phyloP scores from a whole-genome alignment of 1,140 invertebrate species.

The Andricus grossulariae region DNA sequence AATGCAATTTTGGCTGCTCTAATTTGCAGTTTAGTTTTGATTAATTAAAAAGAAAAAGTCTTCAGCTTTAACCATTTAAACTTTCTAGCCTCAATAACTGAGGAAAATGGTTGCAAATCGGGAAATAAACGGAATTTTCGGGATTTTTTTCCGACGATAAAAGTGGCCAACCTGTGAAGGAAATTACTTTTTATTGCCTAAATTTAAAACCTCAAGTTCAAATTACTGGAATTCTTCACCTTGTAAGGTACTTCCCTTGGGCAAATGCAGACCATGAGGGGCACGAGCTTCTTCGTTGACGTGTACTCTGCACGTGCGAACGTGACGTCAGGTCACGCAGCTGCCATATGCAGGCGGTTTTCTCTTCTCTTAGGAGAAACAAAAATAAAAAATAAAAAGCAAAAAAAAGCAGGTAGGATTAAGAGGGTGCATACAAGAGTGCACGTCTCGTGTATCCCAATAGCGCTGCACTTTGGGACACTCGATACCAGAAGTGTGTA shows the following conservation, averaged over 20 bases:
- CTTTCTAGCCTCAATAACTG: no score
- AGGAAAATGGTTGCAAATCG: no score
- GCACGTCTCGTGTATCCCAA: constrained; percentile 1
- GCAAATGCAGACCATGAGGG: constrained; percentile 22
- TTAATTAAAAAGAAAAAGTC: no score
- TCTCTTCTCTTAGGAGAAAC: constrained; percentile 26
- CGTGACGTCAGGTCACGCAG: constrained; percentile 22
- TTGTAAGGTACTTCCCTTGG: constrained; percentile 25
- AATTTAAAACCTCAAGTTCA: constrained; percentile 16
- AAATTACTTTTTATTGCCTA: background rate
- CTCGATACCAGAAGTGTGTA: constrained; percentile 18
- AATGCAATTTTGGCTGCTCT: no score
- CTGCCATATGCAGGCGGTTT: constrained; percentile 30
- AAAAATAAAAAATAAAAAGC: background rate
- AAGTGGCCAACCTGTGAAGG: no score
- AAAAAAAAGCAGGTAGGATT: background rate
- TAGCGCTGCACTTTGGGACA: constrained; percentile 16
- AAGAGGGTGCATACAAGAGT: constrained; percentile 12
- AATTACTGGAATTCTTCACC: constrained; percentile 27
- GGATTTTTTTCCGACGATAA: no score
- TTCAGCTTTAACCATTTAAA: no score
- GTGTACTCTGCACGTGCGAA: constrained; percentile 27
- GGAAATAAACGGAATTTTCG: no score
- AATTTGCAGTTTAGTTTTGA: no score
- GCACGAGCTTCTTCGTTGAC: constrained; percentile 22